Evolutionary conservation across 2,797 vertebrate genomes (phyloP).

Genomic region (Lepilemur ruficaudatus): DNA sequence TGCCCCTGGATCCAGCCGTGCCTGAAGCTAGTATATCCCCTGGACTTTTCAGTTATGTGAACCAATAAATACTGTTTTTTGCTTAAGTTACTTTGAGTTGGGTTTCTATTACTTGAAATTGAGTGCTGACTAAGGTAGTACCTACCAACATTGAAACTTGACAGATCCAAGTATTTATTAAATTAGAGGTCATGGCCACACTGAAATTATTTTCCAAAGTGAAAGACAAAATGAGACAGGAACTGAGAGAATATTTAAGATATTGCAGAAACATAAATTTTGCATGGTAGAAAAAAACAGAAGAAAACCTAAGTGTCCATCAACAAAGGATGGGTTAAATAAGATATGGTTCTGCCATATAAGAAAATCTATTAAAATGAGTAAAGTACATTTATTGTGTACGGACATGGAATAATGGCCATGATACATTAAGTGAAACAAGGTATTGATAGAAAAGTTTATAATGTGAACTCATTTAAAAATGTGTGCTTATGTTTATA

Average conservation of each 20-base stretch:
- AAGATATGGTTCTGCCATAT: not conserved
- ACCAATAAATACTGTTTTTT: slow-evolving; percentile 78
- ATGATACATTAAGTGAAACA: slow-evolving; percentile 37
- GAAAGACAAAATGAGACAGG: not conserved
- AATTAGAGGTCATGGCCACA: not conserved
- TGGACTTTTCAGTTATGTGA: slow-evolving; percentile 77
- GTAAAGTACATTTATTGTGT: slow-evolving; percentile 17
- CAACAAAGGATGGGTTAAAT: not conserved
- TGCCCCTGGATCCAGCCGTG: slow-evolving; percentile 74
- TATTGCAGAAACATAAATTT: slow-evolving; percentile 7
- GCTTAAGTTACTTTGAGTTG: slow-evolving; percentile 74
- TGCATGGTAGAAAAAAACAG: slow-evolving; percentile 13
- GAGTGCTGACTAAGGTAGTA: slow-evolving; percentile 14
- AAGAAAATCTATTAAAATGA: slow-evolving; percentile 41
- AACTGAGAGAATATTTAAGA: not conserved
- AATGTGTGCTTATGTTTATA: slow-evolving; percentile 28
- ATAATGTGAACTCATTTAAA: not conserved
- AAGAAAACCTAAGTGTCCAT: not conserved
- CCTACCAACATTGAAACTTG: slow-evolving; percentile 34
- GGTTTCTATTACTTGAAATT: slow-evolving; percentile 65
- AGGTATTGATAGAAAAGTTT: slow-evolving; percentile 41
- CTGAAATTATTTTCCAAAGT: slow-evolving; percentile 3
- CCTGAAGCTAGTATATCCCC: slow-evolving; percentile 77
- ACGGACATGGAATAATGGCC: not conserved
- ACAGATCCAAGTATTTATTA: slow-evolving; percentile 23